Percentiles rank a stretch among this genome's conserved stretches.
Evolutionary conservation across 1,140 invertebrate genomes (phyloP).

Genomic region (Melipona quadrifasciata): DNA sequence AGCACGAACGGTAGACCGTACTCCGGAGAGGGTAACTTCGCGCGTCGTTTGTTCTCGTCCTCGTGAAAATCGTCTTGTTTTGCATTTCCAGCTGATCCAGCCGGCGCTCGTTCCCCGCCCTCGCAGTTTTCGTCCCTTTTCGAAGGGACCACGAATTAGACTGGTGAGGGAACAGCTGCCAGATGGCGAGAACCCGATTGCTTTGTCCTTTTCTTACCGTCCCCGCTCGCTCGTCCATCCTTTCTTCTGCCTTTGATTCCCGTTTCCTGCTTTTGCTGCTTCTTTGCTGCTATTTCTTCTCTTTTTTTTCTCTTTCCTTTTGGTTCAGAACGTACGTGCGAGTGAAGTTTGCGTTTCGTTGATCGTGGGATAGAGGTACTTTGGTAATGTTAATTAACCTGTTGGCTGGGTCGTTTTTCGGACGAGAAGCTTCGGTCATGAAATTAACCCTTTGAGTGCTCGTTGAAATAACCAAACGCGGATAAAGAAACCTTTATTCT

Average conservation of each 20-base stretch:
- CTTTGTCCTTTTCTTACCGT: conserved; percentile 15
- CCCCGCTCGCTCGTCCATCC: too few species aligned
- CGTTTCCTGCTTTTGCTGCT: background rate
- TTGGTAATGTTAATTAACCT: background rate
- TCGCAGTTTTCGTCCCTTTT: conserved; percentile 10
- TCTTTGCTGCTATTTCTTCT: too few species aligned
- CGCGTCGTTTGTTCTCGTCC: background rate
- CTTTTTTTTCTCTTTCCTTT: background rate
- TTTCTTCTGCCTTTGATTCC: background rate
- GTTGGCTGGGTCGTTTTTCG: background rate
- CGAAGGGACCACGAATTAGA: background rate
- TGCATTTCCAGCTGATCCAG: conserved; percentile 16
- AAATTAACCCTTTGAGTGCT: background rate
- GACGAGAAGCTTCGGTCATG: background rate
- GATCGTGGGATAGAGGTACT: background rate
- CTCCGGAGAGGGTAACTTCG: background rate
- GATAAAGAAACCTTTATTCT: background rate
- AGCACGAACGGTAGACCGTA: too few species aligned
- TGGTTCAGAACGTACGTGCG: background rate
- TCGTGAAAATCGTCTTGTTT: conserved; percentile 35
- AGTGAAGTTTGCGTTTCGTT: background rate
- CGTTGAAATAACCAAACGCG: background rate
- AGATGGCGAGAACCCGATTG: conserved; percentile 1
- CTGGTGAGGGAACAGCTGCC: background rate
- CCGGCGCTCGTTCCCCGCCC: background rate